Conservation (phyloP, 2,113 vertebrate species). For the Ailurus styani region DNA sequence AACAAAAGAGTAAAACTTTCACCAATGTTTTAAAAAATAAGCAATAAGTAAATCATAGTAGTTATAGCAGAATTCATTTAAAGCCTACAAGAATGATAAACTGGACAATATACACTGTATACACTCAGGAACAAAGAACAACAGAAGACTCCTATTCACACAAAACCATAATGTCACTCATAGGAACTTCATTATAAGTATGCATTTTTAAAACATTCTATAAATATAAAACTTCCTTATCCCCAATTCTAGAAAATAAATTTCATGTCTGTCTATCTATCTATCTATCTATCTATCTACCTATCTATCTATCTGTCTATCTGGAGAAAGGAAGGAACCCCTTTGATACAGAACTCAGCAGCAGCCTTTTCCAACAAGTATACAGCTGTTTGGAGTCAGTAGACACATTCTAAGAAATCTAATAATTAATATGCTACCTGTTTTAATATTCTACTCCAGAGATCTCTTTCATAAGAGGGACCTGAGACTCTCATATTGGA, state of each 20-base stretch:
- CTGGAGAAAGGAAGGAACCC: not conserved
- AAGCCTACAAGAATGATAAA: slow-evolving; percentile 47
- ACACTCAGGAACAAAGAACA: not conserved
- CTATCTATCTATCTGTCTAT: no score
- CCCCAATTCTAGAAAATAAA: slow-evolving; percentile 39
- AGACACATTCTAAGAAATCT: not conserved
- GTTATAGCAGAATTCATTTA: slow-evolving; percentile 60
- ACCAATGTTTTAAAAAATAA: slow-evolving; percentile 86
- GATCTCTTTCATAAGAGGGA: not conserved
- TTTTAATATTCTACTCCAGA: not conserved
- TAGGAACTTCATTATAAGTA: not conserved
- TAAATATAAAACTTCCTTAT: slow-evolving; percentile 49
- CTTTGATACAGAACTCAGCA: not conserved
- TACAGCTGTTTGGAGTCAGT: not conserved
- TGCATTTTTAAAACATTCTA: slow-evolving; percentile 43
- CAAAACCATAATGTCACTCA: not conserved
- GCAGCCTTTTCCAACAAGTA: not conserved
- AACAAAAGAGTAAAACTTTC: slow-evolving; percentile 89
- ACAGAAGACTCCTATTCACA: not conserved
- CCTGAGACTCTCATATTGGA: not conserved
- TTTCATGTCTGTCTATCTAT: not conserved
- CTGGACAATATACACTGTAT: slow-evolving; percentile 48
- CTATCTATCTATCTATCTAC: no score
- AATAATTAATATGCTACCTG: not conserved
- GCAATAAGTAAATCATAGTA: slow-evolving; percentile 88